These are phyloP conservation scores for Blennius ocellaris DNA, from an alignment of 2,113 vertebrate species.

Conservation along the genomic window DNA sequence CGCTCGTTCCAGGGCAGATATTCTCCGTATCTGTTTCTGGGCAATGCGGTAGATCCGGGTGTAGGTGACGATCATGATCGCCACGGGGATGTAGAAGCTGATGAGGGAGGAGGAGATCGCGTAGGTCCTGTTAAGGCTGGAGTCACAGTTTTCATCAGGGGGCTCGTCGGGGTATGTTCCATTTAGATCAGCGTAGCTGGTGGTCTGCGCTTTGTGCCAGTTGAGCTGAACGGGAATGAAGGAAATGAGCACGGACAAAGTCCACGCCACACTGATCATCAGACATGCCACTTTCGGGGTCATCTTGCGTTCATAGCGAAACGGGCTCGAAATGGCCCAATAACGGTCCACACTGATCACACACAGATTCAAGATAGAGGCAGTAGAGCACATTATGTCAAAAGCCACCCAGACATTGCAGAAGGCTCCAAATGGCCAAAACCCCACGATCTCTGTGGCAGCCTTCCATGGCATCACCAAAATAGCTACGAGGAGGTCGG, in stretches of 20 bases:
- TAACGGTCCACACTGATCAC: conserved; percentile 98
- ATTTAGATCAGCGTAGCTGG: conserved; percentile 84
- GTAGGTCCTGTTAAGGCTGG: conserved; percentile 96
- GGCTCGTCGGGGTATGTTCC: conserved; percentile 80
- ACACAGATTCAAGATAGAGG: conserved; percentile 97
- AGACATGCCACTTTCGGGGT: conserved; percentile 96
- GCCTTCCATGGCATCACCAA: conserved; percentile 99
- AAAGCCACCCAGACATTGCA: conserved; percentile 98
- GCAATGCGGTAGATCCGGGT: conserved; percentile 98
- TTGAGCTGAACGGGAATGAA: conserved; percentile 98
- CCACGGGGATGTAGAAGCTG: conserved; percentile 98
- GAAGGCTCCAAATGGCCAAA: conserved; percentile 97
- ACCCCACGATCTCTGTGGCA: conserved; percentile 93
- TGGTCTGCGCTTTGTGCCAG: conserved; percentile 94
- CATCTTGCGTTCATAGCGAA: conserved; percentile 98
- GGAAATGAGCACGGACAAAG: conserved; percentile 94
- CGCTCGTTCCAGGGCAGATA: conserved; percentile 95
- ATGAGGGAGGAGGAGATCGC: conserved; percentile 98
- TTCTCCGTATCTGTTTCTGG: conserved; percentile 96
- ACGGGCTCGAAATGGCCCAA: conserved; percentile 98
- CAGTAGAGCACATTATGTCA: conserved; percentile 99
- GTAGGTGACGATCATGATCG: conserved; percentile 98
- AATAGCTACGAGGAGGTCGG: conserved; percentile 95
- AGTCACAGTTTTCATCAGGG: conserved; percentile 95
- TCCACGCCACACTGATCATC: conserved; percentile 96